Evolutionary conservation across 1,140 invertebrate species (phyloP), one percentile per base, ranked within the genome.

Genomic region (Macrotrachela quadricornifera): DNA sequence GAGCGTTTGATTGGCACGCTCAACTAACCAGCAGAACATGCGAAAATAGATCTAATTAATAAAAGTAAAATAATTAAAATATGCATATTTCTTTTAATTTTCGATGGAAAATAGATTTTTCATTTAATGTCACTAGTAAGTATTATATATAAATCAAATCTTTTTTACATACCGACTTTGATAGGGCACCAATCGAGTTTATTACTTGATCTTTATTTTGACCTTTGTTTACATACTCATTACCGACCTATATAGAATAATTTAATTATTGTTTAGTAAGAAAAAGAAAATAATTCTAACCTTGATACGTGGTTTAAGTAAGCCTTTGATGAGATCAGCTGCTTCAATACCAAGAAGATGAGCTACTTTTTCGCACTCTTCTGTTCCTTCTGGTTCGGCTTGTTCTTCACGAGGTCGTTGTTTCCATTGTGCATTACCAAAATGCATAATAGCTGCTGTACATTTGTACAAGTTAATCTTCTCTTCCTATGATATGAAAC

Each of bases 341-440:
- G 68, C 64, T 57, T 76, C 75, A 55, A 77, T 62, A 54, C 75
- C 76, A 68, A 92, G 77, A 59, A 94, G 74, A 73, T 85, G 90
- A 59, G 83, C 83, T 46, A 88, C 84, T 62, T 80, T 80, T 56
- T 85, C 83, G 78, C 88, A 87, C 75, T 91, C 86, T 85, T 72
- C 83, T 56, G 82, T 88, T 63, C 88, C 90, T 71, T 97, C 91
- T 64, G 88, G 80, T 75, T 97, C 91, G 73, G 91, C 91, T 76
- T 96, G 91, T 75, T 97, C 91, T 75, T 95, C 91, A 68, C 91
- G 85, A 79, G 90, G 90, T 73, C 90, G 85, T 76, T 96, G 91
- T 73, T 97, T 96, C 83, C 96, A 97, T 75, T 95, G 95, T 84
- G 96, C 85, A 64, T 84, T 81, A 77, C 88, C 88, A 59, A 95